Conservation (phyloP, 92 coral and sea anemone genomes). For the Anthopleura xanthogrammica region DNA sequence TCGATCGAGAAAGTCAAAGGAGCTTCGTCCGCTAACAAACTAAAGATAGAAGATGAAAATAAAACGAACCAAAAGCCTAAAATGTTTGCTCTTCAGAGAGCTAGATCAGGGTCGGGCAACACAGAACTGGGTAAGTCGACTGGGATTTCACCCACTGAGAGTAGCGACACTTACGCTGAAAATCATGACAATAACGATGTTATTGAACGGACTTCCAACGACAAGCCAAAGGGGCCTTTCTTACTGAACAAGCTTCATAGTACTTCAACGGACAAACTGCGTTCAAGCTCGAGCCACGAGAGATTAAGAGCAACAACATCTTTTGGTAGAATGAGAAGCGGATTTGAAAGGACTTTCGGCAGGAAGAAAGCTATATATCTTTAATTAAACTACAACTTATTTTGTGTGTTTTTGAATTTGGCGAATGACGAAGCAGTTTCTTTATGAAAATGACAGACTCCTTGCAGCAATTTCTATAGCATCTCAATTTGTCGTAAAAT, state of each 20-base stretch:
- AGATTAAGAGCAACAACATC: slow-evolving; percentile 46
- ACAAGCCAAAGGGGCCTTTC: slow-evolving; percentile 64
- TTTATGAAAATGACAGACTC: too few relatives aligned
- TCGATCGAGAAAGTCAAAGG: slow-evolving; percentile 47
- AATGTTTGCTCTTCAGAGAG: slow-evolving; percentile 20
- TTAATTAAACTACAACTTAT: too few relatives aligned
- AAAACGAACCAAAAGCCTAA: slow-evolving; percentile 24
- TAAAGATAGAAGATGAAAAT: slow-evolving; percentile 23
- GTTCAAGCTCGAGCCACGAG: slow-evolving; percentile 23
- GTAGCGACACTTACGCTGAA: not conserved
- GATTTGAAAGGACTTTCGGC: slow-evolving; percentile 57
- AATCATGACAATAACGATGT: slow-evolving; percentile 11
- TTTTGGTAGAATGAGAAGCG: slow-evolving; percentile 53
- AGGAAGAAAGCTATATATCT: slow-evolving; percentile 46
- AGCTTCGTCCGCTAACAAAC: slow-evolving; percentile 26
- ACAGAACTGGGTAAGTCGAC: not conserved
- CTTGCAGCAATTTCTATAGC: too few relatives aligned
- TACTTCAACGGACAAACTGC: slow-evolving; percentile 46
- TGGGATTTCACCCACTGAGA: not conserved
- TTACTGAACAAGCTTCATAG: slow-evolving; percentile 45
- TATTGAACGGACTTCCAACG: slow-evolving; percentile 14
- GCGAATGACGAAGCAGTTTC: too few relatives aligned
- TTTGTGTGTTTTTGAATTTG: too few relatives aligned
- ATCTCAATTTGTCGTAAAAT: too few relatives aligned
- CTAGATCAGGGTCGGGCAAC: slow-evolving; percentile 8